Percentiles rank a stretch among this genome's conserved stretches.
phyloP scores from a whole-genome alignment of 2,888 invertebrate species.

The Eilema caniola region DNA sequence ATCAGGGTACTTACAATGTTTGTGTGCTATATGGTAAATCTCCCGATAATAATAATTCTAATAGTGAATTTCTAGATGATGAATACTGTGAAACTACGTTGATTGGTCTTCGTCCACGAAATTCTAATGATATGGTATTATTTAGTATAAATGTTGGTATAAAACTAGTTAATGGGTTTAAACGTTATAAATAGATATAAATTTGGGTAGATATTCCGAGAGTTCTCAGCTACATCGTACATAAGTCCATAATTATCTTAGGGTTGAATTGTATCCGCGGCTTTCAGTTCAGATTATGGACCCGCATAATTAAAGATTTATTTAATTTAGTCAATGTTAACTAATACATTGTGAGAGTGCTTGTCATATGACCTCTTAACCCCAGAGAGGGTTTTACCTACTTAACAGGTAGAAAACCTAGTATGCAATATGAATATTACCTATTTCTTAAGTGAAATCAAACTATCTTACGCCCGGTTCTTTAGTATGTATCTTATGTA shows the following conservation, averaged over 20 bases:
- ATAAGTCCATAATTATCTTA: not conserved
- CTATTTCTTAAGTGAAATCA: no score
- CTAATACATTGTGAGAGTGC: no score
- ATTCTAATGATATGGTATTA: conserved; percentile 52
- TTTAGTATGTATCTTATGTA: not conserved
- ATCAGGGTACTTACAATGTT: not conserved
- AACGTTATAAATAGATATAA: not conserved
- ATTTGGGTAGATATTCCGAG: not conserved
- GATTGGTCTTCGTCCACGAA: conserved; percentile 44
- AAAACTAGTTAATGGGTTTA: not conserved
- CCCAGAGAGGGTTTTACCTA: no score
- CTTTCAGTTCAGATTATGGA: no score
- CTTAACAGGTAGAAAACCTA: no score
- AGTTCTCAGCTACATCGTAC: not conserved
- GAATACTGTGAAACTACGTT: conserved; percentile 28
- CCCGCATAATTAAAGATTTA: no score
- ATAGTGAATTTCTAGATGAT: not conserved
- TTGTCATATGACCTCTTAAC: no score
- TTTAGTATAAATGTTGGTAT: conserved; percentile 8
- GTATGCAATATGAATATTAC: no score
- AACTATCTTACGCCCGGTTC: no score
- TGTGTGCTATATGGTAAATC: not conserved
- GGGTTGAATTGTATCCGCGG: no score
- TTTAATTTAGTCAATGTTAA: no score
- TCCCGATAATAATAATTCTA: not conserved